These are phyloP conservation scores for Phoebastria nigripes DNA, from an alignment of 2,797 vertebrate species.

Conservation along the genomic window DNA sequence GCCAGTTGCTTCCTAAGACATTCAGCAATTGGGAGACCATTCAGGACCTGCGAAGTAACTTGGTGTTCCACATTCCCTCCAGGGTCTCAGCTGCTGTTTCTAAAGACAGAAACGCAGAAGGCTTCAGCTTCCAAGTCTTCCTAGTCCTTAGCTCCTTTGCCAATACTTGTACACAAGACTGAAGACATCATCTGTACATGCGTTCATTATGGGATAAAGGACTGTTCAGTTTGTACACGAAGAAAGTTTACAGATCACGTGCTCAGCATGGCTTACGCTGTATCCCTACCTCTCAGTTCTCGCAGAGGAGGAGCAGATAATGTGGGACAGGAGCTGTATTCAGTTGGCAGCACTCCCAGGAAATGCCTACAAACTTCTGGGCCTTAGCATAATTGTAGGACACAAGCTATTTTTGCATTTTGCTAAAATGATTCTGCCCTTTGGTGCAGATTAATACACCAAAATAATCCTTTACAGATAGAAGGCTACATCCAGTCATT, in stretches of 20 bases:
- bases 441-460: not conserved
- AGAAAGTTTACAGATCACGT: not conserved
- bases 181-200: not conserved
- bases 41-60: not conserved
- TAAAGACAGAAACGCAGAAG: not conserved
- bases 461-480: not conserved
- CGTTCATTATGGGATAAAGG: not conserved
- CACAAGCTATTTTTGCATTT: not conserved
- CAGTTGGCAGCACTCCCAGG: slow-evolving; percentile 13
- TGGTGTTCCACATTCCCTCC: not conserved
- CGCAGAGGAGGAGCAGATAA: not conserved
- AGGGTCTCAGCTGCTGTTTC: slow-evolving; percentile 39
- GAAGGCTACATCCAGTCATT: not conserved
- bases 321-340: not conserved
- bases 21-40: not conserved
- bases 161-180: not conserved
- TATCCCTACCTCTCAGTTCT: not conserved
- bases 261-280: not conserved
- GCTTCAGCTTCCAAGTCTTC: not conserved
- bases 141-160: not conserved
- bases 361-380: slow-evolving; percentile 16
- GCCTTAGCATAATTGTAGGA: not conserved
- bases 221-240: not conserved
- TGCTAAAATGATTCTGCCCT: not conserved
- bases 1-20: not conserved